Percentiles rank a stretch among this genome's conserved stretches.
These are phyloP conservation scores for Misgurnus mizolepis DNA, from an alignment of 2,113 vertebrate species.

Conservation along the genomic window DNA sequence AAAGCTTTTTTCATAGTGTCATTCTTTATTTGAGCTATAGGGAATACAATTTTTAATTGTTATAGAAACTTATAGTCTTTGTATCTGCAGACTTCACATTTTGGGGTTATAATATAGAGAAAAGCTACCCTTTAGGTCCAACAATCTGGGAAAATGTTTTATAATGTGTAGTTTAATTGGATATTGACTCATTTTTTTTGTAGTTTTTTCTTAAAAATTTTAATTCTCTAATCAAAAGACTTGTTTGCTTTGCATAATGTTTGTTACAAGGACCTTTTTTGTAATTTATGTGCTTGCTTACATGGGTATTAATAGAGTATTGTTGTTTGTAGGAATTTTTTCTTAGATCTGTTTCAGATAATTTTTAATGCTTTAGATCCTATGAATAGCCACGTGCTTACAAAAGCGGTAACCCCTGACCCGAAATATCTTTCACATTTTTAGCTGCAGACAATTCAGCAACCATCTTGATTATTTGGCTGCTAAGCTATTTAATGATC, in stretches of 20 bases:
- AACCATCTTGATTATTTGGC: constrained; percentile 35
- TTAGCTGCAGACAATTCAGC: constrained; percentile 18
- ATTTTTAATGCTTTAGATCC: constrained; percentile 18
- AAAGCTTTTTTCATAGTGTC: too few relatives aligned
- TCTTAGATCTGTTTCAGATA: constrained; percentile 29
- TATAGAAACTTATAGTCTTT: too few relatives aligned
- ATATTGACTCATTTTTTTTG: too few relatives aligned
- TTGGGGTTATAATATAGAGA: neutral
- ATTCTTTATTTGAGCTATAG: too few relatives aligned
- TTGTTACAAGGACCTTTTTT: constrained; percentile 2
- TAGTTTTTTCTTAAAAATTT: neutral
- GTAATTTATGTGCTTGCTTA: constrained; percentile 22
- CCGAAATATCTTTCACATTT: constrained; percentile 12
- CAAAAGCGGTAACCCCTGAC: constrained; percentile 36
- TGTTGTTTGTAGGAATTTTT: constrained; percentile 28
- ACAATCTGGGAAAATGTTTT: neutral
- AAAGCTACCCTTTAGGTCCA: neutral
- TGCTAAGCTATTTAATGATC: constrained; percentile 22
- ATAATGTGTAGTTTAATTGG: neutral
- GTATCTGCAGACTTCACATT: too few relatives aligned
- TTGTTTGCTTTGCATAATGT: constrained; percentile 3
- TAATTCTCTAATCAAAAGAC: neutral
- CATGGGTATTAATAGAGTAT: constrained; percentile 33
- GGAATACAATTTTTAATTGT: too few relatives aligned
- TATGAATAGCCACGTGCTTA: constrained; percentile 30